Base-by-base conservation (phyloP, 2,797 vertebrate genomes). In the Alfaro cultratus region DNA sequence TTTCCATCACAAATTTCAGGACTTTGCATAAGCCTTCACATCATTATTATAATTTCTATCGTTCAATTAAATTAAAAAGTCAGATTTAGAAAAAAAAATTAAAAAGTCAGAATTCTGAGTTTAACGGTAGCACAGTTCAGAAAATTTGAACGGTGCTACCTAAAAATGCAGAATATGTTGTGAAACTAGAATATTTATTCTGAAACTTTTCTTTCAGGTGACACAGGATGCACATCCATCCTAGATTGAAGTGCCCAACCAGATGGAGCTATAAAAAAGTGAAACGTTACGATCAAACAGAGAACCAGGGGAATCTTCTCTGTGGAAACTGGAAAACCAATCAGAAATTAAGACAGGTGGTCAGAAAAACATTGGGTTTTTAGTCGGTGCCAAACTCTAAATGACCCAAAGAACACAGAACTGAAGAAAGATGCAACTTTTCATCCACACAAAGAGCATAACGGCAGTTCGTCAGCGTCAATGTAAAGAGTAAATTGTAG, bases 391-490 rank as follows among this genome's bases (percentile, higher is more conserved):
- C 46, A 73, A 73, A 29, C 51, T 36, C 26, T 23, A 7, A 73
- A 26, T 41, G 21, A 55, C 23, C n/a, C n/a, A 67, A 26, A 36
- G 7, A 53, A 11, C 31, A 16, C 62, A 0, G 26, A 51, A 51
- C 64, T 70, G 7, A 68, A 68, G 21, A 74, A 74, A 55, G 31
- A 12, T 74, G 34, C 34, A 55, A n/a, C 73, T 55, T 36, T 55
- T 26, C 23, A 23, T 51, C 49, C 34, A 53, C 34, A 55, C 18
- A 39, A 36, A 49, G 6, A 49, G 6, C 34, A 26, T 13, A 39
- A 49, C 5, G 11, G 11, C 23, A 74, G 47, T 23, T 9, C 1
- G 7, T 53, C 34, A 39, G 18, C 36, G 15, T 34, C 26, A 11
- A 47, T 12, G 21, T 74, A 49, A 76, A 81, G 4, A 46, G 15